Conservation (phyloP, 2,888 invertebrate genomes). For the Drosophila rubida region DNA sequence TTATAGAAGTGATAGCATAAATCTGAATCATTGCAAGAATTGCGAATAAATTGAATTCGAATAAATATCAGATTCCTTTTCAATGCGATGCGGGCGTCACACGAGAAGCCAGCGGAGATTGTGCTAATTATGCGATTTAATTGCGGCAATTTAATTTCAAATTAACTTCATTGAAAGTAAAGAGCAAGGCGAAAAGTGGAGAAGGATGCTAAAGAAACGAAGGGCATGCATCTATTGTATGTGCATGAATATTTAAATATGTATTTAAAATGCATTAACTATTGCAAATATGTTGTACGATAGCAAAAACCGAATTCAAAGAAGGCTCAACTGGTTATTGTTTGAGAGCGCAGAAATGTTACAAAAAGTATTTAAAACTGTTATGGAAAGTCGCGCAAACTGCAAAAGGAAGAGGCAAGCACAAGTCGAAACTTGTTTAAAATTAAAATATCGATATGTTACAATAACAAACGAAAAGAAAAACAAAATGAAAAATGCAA, state of each 20-base stretch:
- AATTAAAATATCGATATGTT: slow-evolving; percentile 36
- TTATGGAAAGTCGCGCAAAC: background rate
- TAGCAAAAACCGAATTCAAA: slow-evolving; percentile 16
- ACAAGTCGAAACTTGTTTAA: slow-evolving; percentile 15
- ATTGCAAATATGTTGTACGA: slow-evolving; percentile 19
- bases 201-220: background rate
- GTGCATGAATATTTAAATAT: slow-evolving; percentile 3
- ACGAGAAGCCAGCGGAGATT: background rate
- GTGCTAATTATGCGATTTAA: slow-evolving; percentile 1
- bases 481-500: slow-evolving; percentile 4
- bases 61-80: too few species aligned
- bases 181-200: background rate
- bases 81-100: background rate
- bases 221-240: background rate
- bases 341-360: slow-evolving; percentile 9
- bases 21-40: background rate
- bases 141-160: background rate
- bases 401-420: background rate
- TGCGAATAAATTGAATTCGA: too few species aligned
- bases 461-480: slow-evolving; percentile 7
- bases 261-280: slow-evolving; percentile 8
- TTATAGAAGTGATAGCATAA: background rate
- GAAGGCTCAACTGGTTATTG: slow-evolving; percentile 9
- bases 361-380: background rate
- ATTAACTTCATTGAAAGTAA: slow-evolving; percentile 1